Percentiles rank a stretch among this genome's conserved stretches.
These are phyloP conservation scores for Entomyzon cyanotis DNA, from an alignment of 2,113 vertebrate genomes.

Conservation along the genomic window DNA sequence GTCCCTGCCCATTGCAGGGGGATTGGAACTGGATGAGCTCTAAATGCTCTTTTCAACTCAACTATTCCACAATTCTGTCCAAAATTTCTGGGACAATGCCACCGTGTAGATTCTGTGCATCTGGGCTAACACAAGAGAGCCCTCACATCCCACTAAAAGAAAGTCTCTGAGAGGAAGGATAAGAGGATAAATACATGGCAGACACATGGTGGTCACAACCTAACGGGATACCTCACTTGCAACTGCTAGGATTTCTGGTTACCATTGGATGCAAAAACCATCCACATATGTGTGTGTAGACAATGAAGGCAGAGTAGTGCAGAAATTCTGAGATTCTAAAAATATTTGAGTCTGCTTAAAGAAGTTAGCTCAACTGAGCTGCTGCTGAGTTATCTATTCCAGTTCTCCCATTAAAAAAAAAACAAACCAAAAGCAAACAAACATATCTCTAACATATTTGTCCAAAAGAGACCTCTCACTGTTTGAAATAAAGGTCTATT, in stretches of 20 bases:
- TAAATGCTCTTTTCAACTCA: background rate
- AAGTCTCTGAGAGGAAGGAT: background rate
- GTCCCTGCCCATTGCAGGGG: no score
- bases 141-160: background rate
- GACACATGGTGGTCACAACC: background rate
- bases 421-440: no score
- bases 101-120: background rate
- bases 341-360: background rate
- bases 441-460: background rate
- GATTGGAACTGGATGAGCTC: background rate
- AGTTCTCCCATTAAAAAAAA: background rate
- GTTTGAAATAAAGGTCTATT: background rate
- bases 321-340: background rate
- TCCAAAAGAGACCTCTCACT: background rate
- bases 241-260: background rate
- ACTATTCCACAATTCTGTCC: background rate
- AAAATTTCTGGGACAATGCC: background rate
- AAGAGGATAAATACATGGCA: background rate
- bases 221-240: background rate
- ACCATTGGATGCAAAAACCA: background rate
- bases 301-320: background rate
- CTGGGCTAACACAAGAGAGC: background rate
- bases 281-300: background rate
- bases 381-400: background rate
- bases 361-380: background rate